Evolutionary conservation across 2,888 invertebrate genomes (phyloP).

Genomic region (Pseudococcus viburni): DNA sequence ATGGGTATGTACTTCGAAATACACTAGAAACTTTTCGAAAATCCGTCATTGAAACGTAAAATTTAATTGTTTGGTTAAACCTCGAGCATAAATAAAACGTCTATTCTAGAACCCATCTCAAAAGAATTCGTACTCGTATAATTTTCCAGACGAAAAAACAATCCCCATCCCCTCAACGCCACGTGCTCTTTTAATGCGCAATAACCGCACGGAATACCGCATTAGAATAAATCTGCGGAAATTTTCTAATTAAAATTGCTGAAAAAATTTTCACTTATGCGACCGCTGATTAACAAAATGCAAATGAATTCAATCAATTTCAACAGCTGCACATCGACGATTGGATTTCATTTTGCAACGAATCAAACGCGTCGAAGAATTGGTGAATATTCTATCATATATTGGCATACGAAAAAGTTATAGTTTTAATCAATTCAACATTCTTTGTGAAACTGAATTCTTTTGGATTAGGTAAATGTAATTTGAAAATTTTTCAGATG

Average conservation of each 20-base stretch:
- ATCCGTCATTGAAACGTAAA: not conserved
- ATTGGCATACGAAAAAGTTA: not conserved
- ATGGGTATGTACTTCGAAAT: not conserved
- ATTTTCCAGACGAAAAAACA: conserved; percentile 29
- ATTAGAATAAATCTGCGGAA: not conserved
- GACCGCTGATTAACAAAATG: conserved; percentile 9
- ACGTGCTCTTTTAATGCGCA: not conserved
- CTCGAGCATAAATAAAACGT: conserved; percentile 1
- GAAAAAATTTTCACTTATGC: not conserved
- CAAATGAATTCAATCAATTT: conserved; percentile 23
- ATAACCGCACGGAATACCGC: not conserved
- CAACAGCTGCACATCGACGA: not conserved
- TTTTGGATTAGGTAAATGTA: not conserved
- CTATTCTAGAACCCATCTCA: not conserved
- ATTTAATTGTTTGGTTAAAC: not conserved
- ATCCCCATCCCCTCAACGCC: not conserved
- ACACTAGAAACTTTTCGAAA: not conserved
- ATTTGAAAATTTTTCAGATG: not conserved
- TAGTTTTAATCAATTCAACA: not conserved
- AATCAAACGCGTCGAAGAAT: not conserved
- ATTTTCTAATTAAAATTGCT: conserved; percentile 2
- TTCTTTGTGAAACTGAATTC: not conserved
- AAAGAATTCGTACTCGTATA: not conserved
- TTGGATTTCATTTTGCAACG: not conserved
- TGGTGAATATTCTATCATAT: not conserved